Evolutionary conservation across 2,888 invertebrate genomes (phyloP).

Genomic region (Chironomus tentans): DNA sequence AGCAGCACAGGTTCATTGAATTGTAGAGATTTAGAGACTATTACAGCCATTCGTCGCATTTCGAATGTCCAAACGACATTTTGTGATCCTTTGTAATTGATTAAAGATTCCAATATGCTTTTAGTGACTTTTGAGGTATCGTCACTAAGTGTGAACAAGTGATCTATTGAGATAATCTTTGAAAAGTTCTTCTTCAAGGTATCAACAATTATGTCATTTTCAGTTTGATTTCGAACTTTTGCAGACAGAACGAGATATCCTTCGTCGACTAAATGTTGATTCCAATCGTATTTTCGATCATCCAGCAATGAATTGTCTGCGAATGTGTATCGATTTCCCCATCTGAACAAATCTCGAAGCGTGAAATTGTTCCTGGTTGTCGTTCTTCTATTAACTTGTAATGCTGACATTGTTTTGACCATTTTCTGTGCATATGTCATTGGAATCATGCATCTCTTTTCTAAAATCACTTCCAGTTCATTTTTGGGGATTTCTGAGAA

Average conservation of each 20-base stretch:
- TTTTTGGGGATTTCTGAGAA: conserved; percentile 86
- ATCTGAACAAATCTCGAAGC: conserved; percentile 86
- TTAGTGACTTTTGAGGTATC: conserved; percentile 69
- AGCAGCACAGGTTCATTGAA: conserved; percentile 91
- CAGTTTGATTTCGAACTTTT: conserved; percentile 75
- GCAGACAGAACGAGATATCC: conserved; percentile 91
- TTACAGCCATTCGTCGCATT: conserved; percentile 71
- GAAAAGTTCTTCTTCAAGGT: conserved; percentile 73
- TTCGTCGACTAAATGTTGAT: conserved; percentile 92
- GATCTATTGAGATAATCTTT: conserved; percentile 57
- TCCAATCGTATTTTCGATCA: conserved; percentile 80
- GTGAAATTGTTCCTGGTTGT: conserved; percentile 91
- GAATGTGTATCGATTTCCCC: conserved; percentile 88
- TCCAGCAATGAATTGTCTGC: conserved; percentile 50
- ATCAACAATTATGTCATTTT: conserved; percentile 69
- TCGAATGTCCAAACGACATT: conserved; percentile 93
- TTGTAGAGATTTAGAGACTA: conserved; percentile 73
- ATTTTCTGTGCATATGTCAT: conserved; percentile 81
- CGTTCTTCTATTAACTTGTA: conserved; percentile 72
- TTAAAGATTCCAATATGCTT: conserved; percentile 56
- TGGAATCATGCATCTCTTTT: conserved; percentile 80
- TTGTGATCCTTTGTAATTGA: conserved; percentile 46
- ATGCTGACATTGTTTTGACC: conserved; percentile 81
- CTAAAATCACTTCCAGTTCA: conserved; percentile 82
- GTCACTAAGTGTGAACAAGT: conserved; percentile 59